phyloP scores from a whole-genome alignment of 2,113 vertebrate genomes.

The Hydrochoerus hydrochaeris region DNA sequence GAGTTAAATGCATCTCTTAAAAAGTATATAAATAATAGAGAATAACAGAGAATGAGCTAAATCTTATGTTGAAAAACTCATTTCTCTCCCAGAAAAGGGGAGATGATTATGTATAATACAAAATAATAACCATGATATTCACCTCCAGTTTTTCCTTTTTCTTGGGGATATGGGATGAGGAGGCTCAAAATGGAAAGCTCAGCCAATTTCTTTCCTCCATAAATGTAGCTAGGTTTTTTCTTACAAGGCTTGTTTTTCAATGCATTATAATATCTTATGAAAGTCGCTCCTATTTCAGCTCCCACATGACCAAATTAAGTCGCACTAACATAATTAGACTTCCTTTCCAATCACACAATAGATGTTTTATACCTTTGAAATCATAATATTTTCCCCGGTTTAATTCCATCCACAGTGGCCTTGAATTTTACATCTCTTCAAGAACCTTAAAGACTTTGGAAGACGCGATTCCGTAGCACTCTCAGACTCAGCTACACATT shows the following conservation, averaged over 20 bases:
- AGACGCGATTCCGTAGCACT: not conserved
- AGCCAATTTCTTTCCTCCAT: not conserved
- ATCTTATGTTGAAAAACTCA: not conserved
- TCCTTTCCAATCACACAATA: not conserved
- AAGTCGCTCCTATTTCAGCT: not conserved
- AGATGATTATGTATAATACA: not conserved
- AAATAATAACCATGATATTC: not conserved
- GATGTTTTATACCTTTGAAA: not conserved
- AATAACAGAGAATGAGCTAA: not conserved
- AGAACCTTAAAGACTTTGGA: not conserved
- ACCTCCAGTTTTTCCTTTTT: not conserved
- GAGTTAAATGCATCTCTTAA: not conserved
- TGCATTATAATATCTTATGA: not conserved
- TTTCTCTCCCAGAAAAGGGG: not conserved
- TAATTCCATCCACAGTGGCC: constrained; percentile 26
- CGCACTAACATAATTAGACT: not conserved
- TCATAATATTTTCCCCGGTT: not conserved
- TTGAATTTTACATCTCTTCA: not conserved
- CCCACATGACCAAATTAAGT: not conserved
- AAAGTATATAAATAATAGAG: not conserved
- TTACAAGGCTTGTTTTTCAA: not conserved
- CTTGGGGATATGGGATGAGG: not conserved
- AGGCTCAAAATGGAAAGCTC: not conserved
- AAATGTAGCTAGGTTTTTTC: not conserved
- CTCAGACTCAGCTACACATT: not conserved